Percentiles rank a stretch among this genome's conserved stretches.
Conservation (phyloP, 92 coral and sea anemone species). For the Epizoanthus fatuus region DNA sequence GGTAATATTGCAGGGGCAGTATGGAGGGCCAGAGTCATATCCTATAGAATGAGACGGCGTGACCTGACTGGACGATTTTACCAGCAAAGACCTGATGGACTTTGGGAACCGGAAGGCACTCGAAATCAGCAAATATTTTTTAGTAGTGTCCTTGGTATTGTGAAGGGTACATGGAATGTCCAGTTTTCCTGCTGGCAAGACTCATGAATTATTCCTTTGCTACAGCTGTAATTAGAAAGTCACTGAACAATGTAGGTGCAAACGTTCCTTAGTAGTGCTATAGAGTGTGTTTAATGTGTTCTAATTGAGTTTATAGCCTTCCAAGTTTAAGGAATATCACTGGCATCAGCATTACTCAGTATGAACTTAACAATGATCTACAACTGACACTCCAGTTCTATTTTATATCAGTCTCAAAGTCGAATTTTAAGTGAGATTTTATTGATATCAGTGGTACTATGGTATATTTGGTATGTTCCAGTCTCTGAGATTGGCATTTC, state of each 20-base stretch:
- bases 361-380: neutral
- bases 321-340: neutral
- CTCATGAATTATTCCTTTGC: neutral
- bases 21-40: conserved; percentile 58
- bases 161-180: conserved; percentile 43
- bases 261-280: no score
- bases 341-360: neutral
- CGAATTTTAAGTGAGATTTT: neutral
- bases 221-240: no score
- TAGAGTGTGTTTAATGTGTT: no score
- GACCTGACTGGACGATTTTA: conserved; percentile 47
- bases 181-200: conserved; percentile 42
- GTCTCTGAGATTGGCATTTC: no score
- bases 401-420: neutral
- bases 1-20: conserved; percentile 42
- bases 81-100: conserved; percentile 37
- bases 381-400: no score
- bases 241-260: no score
- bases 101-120: conserved; percentile 65
- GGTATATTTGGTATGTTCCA: conserved; percentile 1
- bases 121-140: conserved; percentile 50
- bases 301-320: neutral
- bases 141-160: conserved; percentile 59
- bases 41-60: conserved; percentile 6
- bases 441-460: neutral